Evolutionary conservation across 2,113 vertebrate species (phyloP).

Genomic region (Zapornia atra): DNA sequence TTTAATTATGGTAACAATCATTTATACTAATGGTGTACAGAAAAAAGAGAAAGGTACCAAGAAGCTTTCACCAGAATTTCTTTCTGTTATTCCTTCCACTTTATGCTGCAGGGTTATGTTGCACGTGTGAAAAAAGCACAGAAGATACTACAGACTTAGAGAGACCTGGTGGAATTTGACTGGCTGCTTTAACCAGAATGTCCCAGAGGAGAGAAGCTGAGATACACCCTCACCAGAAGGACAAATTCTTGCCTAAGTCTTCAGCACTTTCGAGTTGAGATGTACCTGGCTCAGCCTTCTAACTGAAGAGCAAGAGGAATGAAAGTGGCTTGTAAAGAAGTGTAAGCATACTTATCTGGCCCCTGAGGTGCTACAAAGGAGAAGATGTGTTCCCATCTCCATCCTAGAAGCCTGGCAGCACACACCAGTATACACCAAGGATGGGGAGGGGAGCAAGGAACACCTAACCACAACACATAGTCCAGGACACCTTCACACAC

Average conservation of each 20-base stretch:
- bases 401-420: neutral
- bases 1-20: neutral
- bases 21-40: neutral
- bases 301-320: neutral
- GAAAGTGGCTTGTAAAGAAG: neutral
- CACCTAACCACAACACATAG: fast-evolving
- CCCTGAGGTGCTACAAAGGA: neutral
- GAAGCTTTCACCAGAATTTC: neutral
- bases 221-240: neutral
- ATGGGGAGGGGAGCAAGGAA: neutral
- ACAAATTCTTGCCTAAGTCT: neutral
- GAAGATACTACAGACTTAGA: neutral
- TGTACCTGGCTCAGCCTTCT: neutral
- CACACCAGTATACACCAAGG: fast-evolving
- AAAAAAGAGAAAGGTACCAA: neutral
- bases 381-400: too few relatives aligned
- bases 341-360: neutral
- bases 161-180: neutral
- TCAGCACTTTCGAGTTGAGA: neutral
- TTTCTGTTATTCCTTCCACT: neutral
- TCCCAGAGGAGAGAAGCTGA: neutral
- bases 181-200: neutral
- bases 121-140: neutral
- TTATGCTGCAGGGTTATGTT: neutral
- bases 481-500: neutral